Conservation (phyloP, 2,888 invertebrate genomes). For the Piscicola geometra region DNA sequence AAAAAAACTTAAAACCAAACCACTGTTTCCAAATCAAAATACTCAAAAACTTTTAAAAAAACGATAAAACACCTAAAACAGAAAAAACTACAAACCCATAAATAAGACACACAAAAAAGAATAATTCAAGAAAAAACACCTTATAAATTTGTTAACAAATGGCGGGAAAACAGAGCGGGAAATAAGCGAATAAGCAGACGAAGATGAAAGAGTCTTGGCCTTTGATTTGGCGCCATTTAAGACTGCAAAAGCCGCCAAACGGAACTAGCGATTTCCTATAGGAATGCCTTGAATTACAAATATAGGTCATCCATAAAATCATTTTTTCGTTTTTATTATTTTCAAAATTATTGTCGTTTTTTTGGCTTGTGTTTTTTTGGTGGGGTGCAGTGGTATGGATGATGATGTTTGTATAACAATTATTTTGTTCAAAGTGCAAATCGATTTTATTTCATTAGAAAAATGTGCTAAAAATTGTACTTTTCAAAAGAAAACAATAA, state of each 20-base stretch:
- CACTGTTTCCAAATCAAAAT: background rate
- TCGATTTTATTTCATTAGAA: no score
- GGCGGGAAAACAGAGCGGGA: background rate
- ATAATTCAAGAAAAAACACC: background rate
- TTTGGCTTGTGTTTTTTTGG: no score
- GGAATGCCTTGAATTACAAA: no score
- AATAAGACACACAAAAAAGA: background rate
- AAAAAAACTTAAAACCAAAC: background rate
- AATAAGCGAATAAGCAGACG: slow-evolving; percentile 13
- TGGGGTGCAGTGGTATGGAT: no score
- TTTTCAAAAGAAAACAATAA: no score
- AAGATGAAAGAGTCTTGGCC: background rate
- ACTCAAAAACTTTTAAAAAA: background rate
- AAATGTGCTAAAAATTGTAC: no score
- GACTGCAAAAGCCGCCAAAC: background rate
- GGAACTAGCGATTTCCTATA: background rate
- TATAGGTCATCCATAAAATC: no score
- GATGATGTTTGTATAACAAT: no score
- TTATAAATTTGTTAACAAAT: background rate
- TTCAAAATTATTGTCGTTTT: no score
- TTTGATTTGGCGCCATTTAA: background rate
- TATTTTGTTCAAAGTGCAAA: no score
- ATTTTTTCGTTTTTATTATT: no score
- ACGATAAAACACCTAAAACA: background rate
- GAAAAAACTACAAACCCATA: background rate